phyloP scores from a whole-genome alignment of 2,113 vertebrate genomes.

The Osmerus mordax region DNA sequence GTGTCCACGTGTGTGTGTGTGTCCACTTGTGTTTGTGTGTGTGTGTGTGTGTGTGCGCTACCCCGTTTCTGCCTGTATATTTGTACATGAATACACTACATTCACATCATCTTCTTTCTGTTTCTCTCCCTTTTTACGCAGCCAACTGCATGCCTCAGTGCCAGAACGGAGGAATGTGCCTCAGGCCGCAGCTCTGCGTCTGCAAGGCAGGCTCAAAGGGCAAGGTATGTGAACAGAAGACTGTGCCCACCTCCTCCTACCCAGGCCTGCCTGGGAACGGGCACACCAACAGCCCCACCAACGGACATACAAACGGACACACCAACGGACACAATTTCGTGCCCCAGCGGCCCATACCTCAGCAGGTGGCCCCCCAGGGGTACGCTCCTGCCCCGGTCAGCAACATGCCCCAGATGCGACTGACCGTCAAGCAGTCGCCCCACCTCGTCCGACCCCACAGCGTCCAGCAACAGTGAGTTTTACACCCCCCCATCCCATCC shows the following conservation, averaged over 20 bases:
- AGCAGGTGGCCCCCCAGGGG: constrained; percentile 71
- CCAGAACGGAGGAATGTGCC: constrained; percentile 96
- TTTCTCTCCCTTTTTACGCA: constrained; percentile 62
- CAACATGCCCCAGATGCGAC: constrained; percentile 83
- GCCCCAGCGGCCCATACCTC: constrained; percentile 80
- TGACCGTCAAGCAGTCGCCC: constrained; percentile 85
- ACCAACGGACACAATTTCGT: constrained; percentile 52
- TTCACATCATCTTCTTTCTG: constrained; percentile 31
- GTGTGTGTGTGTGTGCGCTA: neutral
- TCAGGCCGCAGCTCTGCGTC: constrained; percentile 91
- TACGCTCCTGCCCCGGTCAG: constrained; percentile 64
- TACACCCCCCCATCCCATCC: neutral
- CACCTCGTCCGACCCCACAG: constrained; percentile 76
- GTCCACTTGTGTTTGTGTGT: no score
- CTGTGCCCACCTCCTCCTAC: constrained; percentile 68
- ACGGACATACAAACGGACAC: constrained; percentile 70
- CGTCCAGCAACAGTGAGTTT: constrained; percentile 88
- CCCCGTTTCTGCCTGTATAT: neutral
- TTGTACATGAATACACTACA: neutral
- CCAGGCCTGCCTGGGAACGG: constrained; percentile 61
- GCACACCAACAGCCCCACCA: constrained; percentile 59
- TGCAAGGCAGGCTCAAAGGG: constrained; percentile 93
- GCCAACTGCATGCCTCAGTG: constrained; percentile 90
- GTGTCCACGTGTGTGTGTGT: neutral
- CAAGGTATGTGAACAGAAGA: constrained; percentile 81